phyloP scores from a whole-genome alignment of 2,888 invertebrate species.

The Pristionchus entomophagus region DNA sequence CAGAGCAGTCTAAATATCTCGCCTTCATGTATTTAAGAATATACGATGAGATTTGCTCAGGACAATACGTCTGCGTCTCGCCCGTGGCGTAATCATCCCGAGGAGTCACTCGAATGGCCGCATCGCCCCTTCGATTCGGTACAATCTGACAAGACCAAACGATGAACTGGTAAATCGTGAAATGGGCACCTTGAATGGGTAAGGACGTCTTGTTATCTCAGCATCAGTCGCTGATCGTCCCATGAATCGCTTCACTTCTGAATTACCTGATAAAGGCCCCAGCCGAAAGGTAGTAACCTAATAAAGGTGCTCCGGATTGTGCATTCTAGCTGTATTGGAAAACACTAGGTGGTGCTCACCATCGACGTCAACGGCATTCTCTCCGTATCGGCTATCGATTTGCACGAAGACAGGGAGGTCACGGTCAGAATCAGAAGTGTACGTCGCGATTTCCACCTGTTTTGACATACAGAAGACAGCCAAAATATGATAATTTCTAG shows the following conservation, averaged over 20 bases:
- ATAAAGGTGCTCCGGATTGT: not conserved
- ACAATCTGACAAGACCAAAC: not conserved
- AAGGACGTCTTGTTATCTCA: not conserved
- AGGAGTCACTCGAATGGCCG: not conserved
- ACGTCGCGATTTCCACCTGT: no score
- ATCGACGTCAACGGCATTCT: constrained; percentile 11
- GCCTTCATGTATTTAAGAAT: constrained; percentile 14
- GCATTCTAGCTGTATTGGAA: not conserved
- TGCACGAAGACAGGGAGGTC: not conserved
- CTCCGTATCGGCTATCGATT: not conserved
- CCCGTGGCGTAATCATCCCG: not conserved
- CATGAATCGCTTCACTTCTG: not conserved
- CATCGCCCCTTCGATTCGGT: not conserved
- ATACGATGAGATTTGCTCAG: not conserved
- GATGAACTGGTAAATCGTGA: no score
- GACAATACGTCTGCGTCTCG: not conserved
- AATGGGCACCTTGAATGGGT: not conserved
- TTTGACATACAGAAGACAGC: no score
- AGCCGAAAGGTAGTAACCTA: not conserved
- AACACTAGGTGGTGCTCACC: not conserved
- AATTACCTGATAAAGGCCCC: no score
- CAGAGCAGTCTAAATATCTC: not conserved
- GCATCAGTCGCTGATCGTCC: not conserved
- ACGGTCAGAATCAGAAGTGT: not conserved
- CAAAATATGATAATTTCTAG: not conserved